These are phyloP conservation scores for Theropithecus gelada DNA, from an alignment of 2,113 vertebrate species.

Conservation along the genomic window DNA sequence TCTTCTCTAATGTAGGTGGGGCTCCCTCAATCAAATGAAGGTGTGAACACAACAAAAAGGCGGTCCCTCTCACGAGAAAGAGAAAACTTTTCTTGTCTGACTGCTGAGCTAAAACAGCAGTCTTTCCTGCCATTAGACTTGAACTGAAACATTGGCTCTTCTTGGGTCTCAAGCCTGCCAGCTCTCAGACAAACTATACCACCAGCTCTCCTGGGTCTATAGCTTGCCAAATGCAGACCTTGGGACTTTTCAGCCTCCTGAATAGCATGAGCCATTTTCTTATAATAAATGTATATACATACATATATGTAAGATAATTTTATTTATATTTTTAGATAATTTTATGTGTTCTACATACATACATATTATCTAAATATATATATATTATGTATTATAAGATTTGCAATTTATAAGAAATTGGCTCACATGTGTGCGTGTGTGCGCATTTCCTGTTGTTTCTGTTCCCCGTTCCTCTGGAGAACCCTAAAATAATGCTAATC, in stretches of 20 bases:
- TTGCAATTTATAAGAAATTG: no score
- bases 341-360: neutral
- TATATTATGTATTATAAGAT: neutral
- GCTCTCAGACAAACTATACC: neutral
- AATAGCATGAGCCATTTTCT: neutral
- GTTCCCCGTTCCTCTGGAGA: neutral
- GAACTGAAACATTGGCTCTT: neutral
- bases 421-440: no score
- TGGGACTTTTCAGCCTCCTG: neutral
- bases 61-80: neutral
- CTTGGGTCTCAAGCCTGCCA: neutral
- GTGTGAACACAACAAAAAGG: neutral
- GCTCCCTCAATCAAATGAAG: neutral
- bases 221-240: neutral
- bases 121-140: neutral
- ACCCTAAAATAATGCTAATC: neutral
- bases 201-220: no score
- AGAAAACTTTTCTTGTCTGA: neutral
- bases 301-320: neutral
- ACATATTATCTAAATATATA: neutral
- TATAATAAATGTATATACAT: neutral
- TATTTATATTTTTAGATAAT: neutral
- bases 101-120: neutral
- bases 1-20: neutral
- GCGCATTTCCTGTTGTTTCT: neutral